These are phyloP conservation scores for Trissolcus japonicus DNA, from an alignment of 2,888 invertebrate species.

Conservation along the genomic window DNA sequence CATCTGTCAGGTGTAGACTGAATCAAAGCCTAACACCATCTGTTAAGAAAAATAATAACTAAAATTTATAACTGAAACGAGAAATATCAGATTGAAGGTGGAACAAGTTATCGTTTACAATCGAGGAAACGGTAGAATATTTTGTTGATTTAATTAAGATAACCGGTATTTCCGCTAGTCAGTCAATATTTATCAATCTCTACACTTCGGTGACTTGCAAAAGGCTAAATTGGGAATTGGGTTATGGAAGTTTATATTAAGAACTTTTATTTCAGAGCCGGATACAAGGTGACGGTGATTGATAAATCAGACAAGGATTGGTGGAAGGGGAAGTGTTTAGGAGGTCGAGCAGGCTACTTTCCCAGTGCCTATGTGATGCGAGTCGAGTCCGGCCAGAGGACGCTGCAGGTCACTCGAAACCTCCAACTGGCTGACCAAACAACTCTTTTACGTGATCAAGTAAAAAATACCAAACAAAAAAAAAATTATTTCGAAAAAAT, in stretches of 20 bases:
- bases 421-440: slow-evolving; percentile 87
- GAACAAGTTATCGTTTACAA: no score
- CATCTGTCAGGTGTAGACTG: no score
- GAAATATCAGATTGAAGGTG: no score
- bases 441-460: slow-evolving; percentile 73
- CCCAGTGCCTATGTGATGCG: slow-evolving; percentile 96
- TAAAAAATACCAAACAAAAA: slow-evolving; percentile 42
- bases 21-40: no score
- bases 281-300: slow-evolving; percentile 88
- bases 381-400: slow-evolving; percentile 91
- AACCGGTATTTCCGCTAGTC: no score
- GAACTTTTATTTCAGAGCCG: slow-evolving; percentile 64
- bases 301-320: slow-evolving; percentile 96
- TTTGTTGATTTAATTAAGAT: no score
- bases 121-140: no score
- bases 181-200: not conserved
- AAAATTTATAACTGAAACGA: no score
- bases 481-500: not conserved
- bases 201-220: not conserved
- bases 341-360: slow-evolving; percentile 92
- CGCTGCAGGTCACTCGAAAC: slow-evolving; percentile 91
- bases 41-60: no score
- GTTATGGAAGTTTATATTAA: slow-evolving; percentile 3
- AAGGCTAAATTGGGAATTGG: slow-evolving; percentile 5
- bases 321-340: slow-evolving; percentile 97